Evolutionary conservation across 2,888 invertebrate species (phyloP).

Genomic region (Leptura quadrifasciata): DNA sequence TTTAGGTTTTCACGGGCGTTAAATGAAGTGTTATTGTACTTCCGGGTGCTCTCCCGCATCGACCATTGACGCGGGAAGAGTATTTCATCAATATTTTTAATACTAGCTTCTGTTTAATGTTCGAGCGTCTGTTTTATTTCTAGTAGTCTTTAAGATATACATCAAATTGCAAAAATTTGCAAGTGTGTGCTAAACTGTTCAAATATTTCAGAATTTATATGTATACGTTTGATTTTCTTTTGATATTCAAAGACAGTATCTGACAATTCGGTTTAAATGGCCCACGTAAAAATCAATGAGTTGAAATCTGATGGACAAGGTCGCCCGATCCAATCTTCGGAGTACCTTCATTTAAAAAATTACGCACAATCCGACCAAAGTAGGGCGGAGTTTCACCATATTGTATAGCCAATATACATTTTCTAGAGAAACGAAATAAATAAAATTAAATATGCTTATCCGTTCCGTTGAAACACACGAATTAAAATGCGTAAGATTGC

Average conservation of each 20-base stretch:
- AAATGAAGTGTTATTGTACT: too few relatives aligned
- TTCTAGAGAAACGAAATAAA: too few relatives aligned
- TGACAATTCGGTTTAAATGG: not conserved
- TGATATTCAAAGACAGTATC: not conserved
- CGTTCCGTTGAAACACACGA: too few relatives aligned
- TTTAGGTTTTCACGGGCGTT: too few relatives aligned
- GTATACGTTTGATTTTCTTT: not conserved
- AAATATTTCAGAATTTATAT: not conserved
- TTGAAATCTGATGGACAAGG: constrained; percentile 4
- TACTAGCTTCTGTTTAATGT: not conserved
- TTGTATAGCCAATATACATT: not conserved
- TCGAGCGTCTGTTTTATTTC: not conserved
- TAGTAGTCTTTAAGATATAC: not conserved
- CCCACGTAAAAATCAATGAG: constrained; percentile 7
- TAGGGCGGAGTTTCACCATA: not conserved
- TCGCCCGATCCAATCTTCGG: not conserved
- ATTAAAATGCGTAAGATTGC: too few relatives aligned
- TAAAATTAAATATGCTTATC: too few relatives aligned
- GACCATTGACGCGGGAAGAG: too few relatives aligned
- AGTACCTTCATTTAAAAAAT: constrained; percentile 7
- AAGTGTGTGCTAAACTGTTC: not conserved
- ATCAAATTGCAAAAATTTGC: not conserved
- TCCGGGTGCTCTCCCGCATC: too few relatives aligned
- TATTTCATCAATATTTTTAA: not conserved
- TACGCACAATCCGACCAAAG: constrained; percentile 2